These are phyloP conservation scores for Melieria picta DNA, from an alignment of 2,888 invertebrate genomes.

Conservation along the genomic window DNA sequence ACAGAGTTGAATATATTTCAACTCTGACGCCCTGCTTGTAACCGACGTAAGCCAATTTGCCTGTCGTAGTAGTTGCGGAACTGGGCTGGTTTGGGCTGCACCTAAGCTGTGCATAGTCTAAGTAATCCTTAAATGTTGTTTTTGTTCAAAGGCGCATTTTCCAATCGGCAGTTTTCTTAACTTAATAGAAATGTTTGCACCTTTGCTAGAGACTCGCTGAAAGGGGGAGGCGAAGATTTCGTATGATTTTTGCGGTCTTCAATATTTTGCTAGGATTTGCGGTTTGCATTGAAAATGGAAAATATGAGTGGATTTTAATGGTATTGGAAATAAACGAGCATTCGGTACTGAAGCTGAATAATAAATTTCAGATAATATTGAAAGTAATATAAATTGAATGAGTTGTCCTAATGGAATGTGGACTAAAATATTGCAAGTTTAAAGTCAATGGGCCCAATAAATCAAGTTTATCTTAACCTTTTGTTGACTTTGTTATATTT, in stretches of 20 bases:
- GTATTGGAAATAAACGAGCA: neutral
- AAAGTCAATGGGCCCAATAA: no score
- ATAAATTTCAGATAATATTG: neutral
- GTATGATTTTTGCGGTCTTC: slow-evolving; percentile 26
- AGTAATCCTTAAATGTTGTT: slow-evolving; percentile 41
- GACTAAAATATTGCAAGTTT: no score
- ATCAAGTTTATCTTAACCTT: no score
- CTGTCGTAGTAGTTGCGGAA: slow-evolving; percentile 11
- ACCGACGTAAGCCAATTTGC: slow-evolving; percentile 38
- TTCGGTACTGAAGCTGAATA: no score
- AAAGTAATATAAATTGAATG: neutral
- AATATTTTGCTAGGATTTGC: slow-evolving; percentile 26
- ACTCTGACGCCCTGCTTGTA: neutral
- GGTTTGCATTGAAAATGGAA: neutral
- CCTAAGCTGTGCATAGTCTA: slow-evolving; percentile 19
- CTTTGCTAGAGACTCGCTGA: neutral
- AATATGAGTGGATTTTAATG: neutral
- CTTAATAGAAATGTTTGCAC: slow-evolving; percentile 24
- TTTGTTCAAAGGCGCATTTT: slow-evolving; percentile 33
- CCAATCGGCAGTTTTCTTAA: slow-evolving; percentile 17
- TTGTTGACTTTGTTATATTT: no score
- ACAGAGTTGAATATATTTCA: neutral
- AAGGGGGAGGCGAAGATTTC: neutral
- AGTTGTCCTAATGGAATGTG: neutral
- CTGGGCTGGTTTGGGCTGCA: neutral